phyloP scores from a whole-genome alignment of 2,113 vertebrate genomes.

The Rousettus leschenaultii region DNA sequence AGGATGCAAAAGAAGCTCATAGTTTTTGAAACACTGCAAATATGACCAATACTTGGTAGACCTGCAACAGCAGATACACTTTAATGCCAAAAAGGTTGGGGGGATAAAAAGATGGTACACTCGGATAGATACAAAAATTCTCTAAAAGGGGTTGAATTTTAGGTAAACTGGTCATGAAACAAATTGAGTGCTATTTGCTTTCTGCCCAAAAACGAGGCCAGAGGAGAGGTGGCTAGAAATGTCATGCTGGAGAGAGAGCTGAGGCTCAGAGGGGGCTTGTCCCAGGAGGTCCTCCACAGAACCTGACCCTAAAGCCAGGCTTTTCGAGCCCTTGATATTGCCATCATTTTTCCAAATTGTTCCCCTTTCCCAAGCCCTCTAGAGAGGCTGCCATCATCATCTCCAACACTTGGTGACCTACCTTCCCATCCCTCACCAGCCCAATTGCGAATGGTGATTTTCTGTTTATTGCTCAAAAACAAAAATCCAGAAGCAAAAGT shows the following conservation, averaged over 20 bases:
- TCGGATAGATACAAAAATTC: background rate
- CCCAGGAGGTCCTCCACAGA: background rate
- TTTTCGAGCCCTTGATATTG: background rate
- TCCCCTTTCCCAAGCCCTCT: background rate
- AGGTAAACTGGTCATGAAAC: background rate
- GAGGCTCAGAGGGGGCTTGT: background rate
- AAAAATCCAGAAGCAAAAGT: constrained; percentile 74
- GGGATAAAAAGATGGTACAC: rapidly evolving
- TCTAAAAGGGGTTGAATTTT: background rate
- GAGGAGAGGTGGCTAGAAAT: too few relatives aligned
- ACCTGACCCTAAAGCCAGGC: background rate
- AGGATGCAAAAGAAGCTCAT: background rate
- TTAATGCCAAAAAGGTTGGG: background rate
- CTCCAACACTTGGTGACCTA: background rate
- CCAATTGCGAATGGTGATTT: constrained; percentile 69
- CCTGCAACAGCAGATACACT: background rate
- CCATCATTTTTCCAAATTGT: background rate
- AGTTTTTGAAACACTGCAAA: background rate
- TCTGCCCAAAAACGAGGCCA: background rate
- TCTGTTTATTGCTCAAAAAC: constrained; percentile 77
- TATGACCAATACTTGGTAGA: background rate
- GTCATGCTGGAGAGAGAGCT: background rate
- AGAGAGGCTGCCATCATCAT: background rate
- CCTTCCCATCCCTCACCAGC: constrained; percentile 53
- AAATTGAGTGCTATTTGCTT: background rate